phyloP scores from a whole-genome alignment of 1,140 invertebrate species.

The Psilanteris sp. region DNA sequence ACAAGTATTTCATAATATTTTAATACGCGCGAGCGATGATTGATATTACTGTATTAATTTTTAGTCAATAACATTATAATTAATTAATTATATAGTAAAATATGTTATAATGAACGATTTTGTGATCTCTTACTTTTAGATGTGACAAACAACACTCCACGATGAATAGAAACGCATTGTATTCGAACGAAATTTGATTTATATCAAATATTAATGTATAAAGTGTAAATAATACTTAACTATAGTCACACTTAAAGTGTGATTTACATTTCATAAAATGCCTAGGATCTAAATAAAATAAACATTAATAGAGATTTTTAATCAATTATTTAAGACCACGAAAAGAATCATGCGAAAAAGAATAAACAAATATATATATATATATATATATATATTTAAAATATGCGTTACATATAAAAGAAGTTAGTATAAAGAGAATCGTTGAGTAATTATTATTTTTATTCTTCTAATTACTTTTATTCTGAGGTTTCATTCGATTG shows the following conservation, averaged over 20 bases:
- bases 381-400: background rate
- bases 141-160: constrained; percentile 19
- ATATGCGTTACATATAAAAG: background rate
- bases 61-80: no score
- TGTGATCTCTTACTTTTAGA: no score
- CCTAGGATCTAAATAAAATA: constrained; percentile 19
- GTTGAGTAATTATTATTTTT: constrained; percentile 9
- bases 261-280: constrained; percentile 29
- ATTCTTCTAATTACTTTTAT: background rate
- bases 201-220: constrained; percentile 55
- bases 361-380: constrained; percentile 30
- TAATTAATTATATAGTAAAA: no score
- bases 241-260: constrained; percentile 17
- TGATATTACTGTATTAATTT: no score
- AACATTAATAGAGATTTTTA: constrained; percentile 6
- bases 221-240: constrained; percentile 42
- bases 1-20: no score
- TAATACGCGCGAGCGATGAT: no score
- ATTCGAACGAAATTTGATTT: constrained; percentile 22
- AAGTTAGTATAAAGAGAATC: constrained; percentile 2
- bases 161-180: background rate
- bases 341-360: no score
- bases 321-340: constrained; percentile 26
- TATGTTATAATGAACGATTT: no score
- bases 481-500: no score